These are phyloP conservation scores for Nothoprocta perdicaria DNA, from an alignment of 2,113 vertebrate genomes.

Conservation along the genomic window DNA sequence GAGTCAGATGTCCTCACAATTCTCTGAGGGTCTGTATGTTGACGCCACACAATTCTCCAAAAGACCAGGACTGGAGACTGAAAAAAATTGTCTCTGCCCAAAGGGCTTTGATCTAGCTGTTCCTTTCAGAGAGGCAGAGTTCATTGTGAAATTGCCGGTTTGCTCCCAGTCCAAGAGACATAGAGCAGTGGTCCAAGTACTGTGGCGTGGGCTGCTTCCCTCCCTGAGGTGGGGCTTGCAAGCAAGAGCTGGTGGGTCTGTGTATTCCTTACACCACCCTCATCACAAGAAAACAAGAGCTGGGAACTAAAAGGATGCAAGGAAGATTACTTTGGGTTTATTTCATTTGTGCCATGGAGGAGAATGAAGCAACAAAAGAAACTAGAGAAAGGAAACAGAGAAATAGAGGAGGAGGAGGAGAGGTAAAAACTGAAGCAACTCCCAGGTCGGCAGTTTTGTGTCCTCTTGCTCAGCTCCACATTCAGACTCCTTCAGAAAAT, in stretches of 20 bases:
- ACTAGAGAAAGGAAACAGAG: not conserved
- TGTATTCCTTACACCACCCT: no score
- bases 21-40: not conserved
- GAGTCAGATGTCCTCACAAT: not conserved
- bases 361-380: not conserved
- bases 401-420: not conserved
- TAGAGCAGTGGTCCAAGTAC: rapidly evolving
- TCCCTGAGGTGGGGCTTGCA: not conserved
- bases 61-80: not conserved
- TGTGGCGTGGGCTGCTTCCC: not conserved
- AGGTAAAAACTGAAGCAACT: not conserved
- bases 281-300: not conserved
- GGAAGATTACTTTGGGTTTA: not conserved
- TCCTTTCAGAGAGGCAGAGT: not conserved
- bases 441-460: not conserved
- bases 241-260: not conserved
- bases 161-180: not conserved
- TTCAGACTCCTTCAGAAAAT: not conserved
- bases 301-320: not conserved
- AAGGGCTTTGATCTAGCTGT: not conserved
- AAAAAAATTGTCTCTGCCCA: not conserved
- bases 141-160: not conserved
- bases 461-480: not conserved
- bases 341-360: not conserved
- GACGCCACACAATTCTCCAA: not conserved